Evolutionary conservation across 2,113 vertebrate species (phyloP).

Genomic region (Psilopogon haemacephalus): DNA sequence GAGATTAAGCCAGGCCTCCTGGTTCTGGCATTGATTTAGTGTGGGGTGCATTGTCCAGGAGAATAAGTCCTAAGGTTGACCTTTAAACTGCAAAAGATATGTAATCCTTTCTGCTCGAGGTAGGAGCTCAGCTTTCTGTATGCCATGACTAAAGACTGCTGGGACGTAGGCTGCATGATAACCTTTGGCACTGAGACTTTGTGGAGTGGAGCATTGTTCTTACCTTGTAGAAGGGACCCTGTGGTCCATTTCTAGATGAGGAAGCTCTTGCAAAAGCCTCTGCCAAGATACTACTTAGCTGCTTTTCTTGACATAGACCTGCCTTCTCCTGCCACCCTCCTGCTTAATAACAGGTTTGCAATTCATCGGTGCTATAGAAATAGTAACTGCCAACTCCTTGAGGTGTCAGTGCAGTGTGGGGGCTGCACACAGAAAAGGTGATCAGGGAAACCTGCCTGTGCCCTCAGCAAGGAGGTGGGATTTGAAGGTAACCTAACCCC

Average conservation of each 20-base stretch:
- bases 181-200: neutral
- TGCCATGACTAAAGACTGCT: neutral
- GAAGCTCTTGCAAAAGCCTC: neutral
- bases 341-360: neutral
- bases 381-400: neutral
- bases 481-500: neutral
- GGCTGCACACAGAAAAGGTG: neutral
- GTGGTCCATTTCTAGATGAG: neutral
- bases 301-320: neutral
- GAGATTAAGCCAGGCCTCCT: neutral
- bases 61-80: neutral
- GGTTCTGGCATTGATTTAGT: neutral
- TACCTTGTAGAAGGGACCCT: neutral
- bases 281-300: neutral
- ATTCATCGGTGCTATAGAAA: neutral
- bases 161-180: neutral
- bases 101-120: neutral
- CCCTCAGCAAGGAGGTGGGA: neutral
- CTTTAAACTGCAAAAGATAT: neutral
- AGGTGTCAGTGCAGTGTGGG: neutral
- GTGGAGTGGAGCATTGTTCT: neutral
- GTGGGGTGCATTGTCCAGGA: neutral
- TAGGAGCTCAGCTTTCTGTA: neutral
- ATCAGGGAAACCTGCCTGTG: neutral
- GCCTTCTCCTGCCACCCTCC: neutral